Evolutionary conservation across 2,797 vertebrate genomes (phyloP).

Genomic region (Parauchenoglanis punctatus): DNA sequence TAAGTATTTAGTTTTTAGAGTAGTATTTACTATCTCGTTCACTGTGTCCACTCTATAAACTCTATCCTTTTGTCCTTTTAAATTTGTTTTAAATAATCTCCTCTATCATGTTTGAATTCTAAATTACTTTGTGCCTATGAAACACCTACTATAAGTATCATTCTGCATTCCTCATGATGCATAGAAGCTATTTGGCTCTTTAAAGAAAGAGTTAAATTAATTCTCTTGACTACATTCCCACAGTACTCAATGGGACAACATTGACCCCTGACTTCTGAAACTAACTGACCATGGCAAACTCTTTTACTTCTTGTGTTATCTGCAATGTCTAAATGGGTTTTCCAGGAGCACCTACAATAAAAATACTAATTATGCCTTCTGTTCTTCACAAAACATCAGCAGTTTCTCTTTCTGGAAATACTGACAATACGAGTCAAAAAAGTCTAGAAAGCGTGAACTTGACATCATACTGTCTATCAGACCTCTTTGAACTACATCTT

Average conservation of each 20-base stretch:
- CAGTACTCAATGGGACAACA: not conserved
- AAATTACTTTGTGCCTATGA: not conserved
- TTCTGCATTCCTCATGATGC: not conserved
- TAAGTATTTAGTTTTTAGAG: not conserved
- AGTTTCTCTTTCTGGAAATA: not conserved
- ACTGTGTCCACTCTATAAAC: not conserved
- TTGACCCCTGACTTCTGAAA: slow-evolving; percentile 10
- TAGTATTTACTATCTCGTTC: not conserved
- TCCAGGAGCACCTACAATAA: not conserved
- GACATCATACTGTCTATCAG: not conserved
- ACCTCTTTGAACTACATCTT: not conserved
- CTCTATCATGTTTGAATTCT: not conserved
- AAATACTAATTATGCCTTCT: not conserved
- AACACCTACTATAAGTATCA: not conserved
- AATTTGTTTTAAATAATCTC: not conserved
- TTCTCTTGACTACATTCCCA: not conserved
- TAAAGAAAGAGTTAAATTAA: not conserved
- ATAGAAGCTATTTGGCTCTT: not conserved
- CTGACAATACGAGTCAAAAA: not conserved
- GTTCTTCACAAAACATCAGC: not conserved
- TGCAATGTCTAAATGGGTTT: slow-evolving; percentile 1
- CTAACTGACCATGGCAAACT: slow-evolving; percentile 16
- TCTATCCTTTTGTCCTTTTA: not conserved
- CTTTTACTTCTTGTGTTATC: not conserved
- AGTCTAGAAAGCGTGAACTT: not conserved